Conservation (phyloP, 2,888 invertebrate genomes). For the Lottia gigantea region DNA sequence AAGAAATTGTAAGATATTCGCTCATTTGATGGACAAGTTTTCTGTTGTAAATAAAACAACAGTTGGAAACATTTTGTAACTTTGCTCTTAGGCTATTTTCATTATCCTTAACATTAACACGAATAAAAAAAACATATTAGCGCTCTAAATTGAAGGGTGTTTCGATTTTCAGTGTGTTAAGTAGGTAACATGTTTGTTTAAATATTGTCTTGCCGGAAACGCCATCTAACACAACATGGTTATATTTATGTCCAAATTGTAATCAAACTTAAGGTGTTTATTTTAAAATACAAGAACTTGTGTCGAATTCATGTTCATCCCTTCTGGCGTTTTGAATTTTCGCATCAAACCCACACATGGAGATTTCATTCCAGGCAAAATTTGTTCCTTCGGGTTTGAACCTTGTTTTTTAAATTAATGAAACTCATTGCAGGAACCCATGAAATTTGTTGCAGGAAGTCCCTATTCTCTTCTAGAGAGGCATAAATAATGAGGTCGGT, state of each 20-base stretch:
- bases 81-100: not conserved
- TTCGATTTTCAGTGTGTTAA: not conserved
- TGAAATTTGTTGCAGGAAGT: no score
- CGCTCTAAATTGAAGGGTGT: not conserved
- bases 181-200: not conserved
- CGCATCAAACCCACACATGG: no score
- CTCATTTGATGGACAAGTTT: no score
- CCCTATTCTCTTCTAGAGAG: no score
- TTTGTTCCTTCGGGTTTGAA: no score
- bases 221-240: not conserved
- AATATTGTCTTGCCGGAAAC: slow-evolving; percentile 9
- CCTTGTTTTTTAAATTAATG: no score
- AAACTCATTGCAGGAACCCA: no score
- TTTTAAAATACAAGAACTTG: slow-evolving; percentile 5
- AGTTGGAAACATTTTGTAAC: slow-evolving; percentile 9
- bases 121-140: not conserved
- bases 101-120: not conserved
- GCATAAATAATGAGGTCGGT: no score
- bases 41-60: not conserved
- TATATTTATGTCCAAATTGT: not conserved
- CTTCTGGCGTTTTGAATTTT: no score
- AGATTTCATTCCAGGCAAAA: no score
- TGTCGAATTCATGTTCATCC: not conserved
- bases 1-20: no score
- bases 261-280: not conserved